Percentiles rank a stretch among this genome's conserved stretches.
Evolutionary conservation across 2,113 vertebrate species (phyloP).

Genomic region (Pollachius pollachius): DNA sequence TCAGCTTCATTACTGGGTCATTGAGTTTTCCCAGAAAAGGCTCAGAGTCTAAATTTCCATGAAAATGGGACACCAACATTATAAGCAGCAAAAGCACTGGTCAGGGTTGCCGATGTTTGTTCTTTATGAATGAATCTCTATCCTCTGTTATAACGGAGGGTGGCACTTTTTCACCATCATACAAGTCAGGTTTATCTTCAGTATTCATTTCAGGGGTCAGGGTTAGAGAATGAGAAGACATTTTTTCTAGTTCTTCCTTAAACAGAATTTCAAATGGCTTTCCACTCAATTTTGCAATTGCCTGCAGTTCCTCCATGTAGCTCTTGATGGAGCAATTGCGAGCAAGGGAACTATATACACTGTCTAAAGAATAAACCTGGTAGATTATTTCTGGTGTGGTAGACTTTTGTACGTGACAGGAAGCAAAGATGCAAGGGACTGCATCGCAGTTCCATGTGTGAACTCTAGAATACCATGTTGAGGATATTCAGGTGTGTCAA

Average conservation of each 20-base stretch:
- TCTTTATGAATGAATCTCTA: too few species aligned
- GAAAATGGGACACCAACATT: too few species aligned
- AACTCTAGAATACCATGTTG: background rate
- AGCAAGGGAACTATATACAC: background rate
- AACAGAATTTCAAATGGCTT: background rate
- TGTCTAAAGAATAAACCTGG: background rate
- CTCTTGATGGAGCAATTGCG: background rate
- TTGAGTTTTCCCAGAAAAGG: too few species aligned
- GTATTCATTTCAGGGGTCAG: background rate
- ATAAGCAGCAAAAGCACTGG: too few species aligned
- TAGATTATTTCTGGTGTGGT: background rate
- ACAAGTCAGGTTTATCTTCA: background rate
- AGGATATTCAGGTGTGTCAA: background rate
- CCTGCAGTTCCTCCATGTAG: background rate
- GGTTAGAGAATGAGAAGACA: background rate
- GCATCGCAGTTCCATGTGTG: background rate
- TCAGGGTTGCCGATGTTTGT: too few species aligned
- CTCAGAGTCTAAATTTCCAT: too few species aligned
- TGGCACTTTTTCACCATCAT: too few species aligned
- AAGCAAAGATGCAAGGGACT: background rate
- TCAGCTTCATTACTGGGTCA: too few species aligned
- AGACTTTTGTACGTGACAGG: background rate
- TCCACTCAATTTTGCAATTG: conserved; percentile 1
- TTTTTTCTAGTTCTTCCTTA: background rate
- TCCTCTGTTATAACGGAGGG: too few species aligned